A percentile compares a stretch with the other conserved stretches of the same genome.
These are phyloP conservation scores for Amyelois transitella DNA, from an alignment of 1,140 invertebrate species.

Conservation along the genomic window DNA sequence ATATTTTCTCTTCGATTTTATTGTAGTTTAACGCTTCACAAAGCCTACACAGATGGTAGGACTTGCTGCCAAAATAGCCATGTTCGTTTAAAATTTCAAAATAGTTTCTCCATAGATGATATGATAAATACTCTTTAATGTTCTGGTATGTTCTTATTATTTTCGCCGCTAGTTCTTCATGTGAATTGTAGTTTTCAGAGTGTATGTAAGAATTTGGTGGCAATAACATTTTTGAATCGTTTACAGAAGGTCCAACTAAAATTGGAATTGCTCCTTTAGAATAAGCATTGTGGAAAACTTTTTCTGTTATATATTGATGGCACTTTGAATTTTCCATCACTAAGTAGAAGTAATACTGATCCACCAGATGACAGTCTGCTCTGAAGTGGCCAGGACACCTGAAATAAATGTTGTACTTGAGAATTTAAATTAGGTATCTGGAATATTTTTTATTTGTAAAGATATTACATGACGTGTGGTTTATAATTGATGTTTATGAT, in stretches of 20 bases:
- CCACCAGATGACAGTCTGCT: constrained; percentile 74
- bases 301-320: constrained; percentile 82
- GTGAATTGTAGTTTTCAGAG: constrained; percentile 80
- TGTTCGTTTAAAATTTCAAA: constrained; percentile 82
- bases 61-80: constrained; percentile 78
- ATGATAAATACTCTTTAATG: constrained; percentile 49
- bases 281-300: constrained; percentile 80
- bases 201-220: constrained; percentile 83
- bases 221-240: constrained; percentile 73
- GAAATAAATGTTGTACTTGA: constrained; percentile 40
- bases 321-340: constrained; percentile 85
- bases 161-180: constrained; percentile 75
- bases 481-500: not conserved
- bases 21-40: constrained; percentile 84
- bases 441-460: constrained; percentile 1
- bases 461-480: not conserved
- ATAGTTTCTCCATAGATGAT: constrained; percentile 81
- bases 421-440: too few relatives aligned
- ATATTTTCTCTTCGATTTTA: constrained; percentile 10
- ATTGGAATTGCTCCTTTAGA: constrained; percentile 80
- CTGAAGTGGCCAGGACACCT: constrained; percentile 79
- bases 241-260: constrained; percentile 76
- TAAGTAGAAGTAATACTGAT: constrained; percentile 83
- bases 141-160: constrained; percentile 70
- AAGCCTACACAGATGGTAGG: constrained; percentile 85